Base-by-base conservation (phyloP, 1,140 invertebrate species). In the Octopus sinensis region DNA sequence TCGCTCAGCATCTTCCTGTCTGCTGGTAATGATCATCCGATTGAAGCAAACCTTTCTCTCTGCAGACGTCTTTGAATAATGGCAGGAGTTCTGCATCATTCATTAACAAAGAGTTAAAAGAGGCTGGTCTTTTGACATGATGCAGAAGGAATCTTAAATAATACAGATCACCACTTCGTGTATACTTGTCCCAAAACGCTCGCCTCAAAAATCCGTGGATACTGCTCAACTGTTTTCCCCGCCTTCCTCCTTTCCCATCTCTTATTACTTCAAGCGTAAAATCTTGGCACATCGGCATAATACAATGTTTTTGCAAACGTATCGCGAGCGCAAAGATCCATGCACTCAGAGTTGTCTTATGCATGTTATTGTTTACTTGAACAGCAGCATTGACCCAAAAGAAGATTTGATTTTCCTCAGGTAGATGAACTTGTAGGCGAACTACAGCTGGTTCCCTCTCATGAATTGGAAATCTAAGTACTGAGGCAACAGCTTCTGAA, bases 61-160 rank as follows among this genome's bases (percentile, higher is more conserved):
- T 43, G 30, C 30, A 43, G 30, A 43, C 3, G 30, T 43, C 30
- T 43, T 43, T 43, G 30, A 43, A 43, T 43, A 43, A 43, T 43
- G 30, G 30, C 30, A 43, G 30, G 30, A 43, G 30, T 23, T 76
- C 7, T 3, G 3, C 43, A 1, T 51, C 7, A 23, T 3, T 4
- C 43, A 23, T 76, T 23, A 13, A 4, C 75, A 76, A 76, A 30
- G 10, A 12, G 23, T 76, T 51, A 76, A 76, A 76, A 1, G 75
- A 76, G 1, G 4, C 23, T 76, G 75, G 75, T 4, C 75, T 23
- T 2, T 76, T 76, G n/a, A 76, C 9, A 4, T 76, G 10, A 76
- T 76, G 75, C 1, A 76, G 75, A 76, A 76, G 75, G 10, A 76
- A 10, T 76, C 75, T 76, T 51, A 76, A 30, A 23, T 76, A 76